A percentile compares a stretch with the other conserved stretches of the same genome.
Conservation (phyloP, 23 tunicate species). For the Trididemnum clinides region DNA sequence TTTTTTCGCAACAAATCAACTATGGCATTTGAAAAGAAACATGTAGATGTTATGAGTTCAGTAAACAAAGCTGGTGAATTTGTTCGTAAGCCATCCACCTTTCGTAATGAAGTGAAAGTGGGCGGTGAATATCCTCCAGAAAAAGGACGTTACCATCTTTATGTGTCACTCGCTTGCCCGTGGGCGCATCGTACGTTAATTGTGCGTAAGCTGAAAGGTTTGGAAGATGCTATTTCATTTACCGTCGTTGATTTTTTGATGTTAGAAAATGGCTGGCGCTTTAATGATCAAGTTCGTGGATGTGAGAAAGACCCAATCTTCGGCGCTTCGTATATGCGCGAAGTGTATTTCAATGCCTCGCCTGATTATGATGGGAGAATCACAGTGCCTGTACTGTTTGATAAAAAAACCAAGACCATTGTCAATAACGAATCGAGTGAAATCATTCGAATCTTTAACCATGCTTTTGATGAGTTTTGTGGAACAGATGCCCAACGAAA, state of each 20-base stretch:
- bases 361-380: slow-evolving; percentile 73
- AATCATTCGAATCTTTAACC: slow-evolving; percentile 74
- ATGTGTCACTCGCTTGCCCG: slow-evolving; percentile 91
- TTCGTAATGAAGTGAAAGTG: slow-evolving; percentile 50
- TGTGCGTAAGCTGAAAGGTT: slow-evolving; percentile 71
- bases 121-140: slow-evolving; percentile 71
- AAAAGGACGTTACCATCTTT: slow-evolving; percentile 75
- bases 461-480: slow-evolving; percentile 57
- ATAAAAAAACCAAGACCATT: slow-evolving; percentile 66
- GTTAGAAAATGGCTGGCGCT: slow-evolving; percentile 84
- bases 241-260: slow-evolving; percentile 78
- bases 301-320: slow-evolving; percentile 72
- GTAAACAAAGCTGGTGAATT: slow-evolving; percentile 73
- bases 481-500: slow-evolving; percentile 52
- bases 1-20: too few relatives aligned
- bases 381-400: slow-evolving; percentile 89
- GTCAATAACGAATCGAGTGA: slow-evolving; percentile 97
- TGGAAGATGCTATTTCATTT: slow-evolving; percentile 71
- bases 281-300: slow-evolving; percentile 65
- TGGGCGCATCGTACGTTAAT: slow-evolving; percentile 89
- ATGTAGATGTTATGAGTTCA: slow-evolving; percentile 14
- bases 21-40: not conserved
- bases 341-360: slow-evolving; percentile 61
- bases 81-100: slow-evolving; percentile 63
- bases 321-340: slow-evolving; percentile 61